Base-by-base conservation (phyloP, 1,140 invertebrate genomes). In the Eulimnadia texana region DNA sequence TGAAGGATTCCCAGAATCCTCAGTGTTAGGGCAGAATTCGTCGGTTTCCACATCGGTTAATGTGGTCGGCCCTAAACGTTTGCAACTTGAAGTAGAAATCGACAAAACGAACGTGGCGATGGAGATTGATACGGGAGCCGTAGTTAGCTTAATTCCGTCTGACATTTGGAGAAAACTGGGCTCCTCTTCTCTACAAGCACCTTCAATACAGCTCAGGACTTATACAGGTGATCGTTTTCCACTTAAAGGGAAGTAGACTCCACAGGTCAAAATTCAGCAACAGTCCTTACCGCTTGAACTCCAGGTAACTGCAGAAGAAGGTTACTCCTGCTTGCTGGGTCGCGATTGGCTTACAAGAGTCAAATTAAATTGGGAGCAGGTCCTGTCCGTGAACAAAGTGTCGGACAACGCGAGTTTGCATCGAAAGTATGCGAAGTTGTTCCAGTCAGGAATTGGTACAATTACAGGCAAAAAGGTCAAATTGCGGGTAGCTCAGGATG, bases 71-170 rank as follows among this genome's bases (percentile, higher is more conserved):
- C 6, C 16, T 42, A 6, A 42, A 42, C 57, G 25, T 16, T 59
- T 42, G 25, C 16, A 20, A 19, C 16, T 42, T 42, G 16, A 16
- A 47, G 57, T 59, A 19, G 24, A 13, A 20, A 47, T 59, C 13
- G 27, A 59, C 33, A 24, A n/a, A 20, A 11, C 22, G n/a, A 1
- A 25, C 1, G 57, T 59, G 19, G 19, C 10, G 3, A 59, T 59
- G 57, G 29, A 59, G 42, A 2, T 59, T 47, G 57, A 59, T 19
- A 59, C 57, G 20, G 57, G 57, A 20, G 27, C 27, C 42, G 25
- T 29, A 24, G 57, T 59, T 42, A 42, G 25, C 25, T 24, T 59
- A 47, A 22, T 59, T 10, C 33, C 57, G n/a, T 22, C 27, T 22
- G 2, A 22, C 16, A n/a, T 42, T 33, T 59, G 57, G 57, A 1